These are phyloP conservation scores for Cheilosia impressa DNA, from an alignment of 2,888 invertebrate genomes.

Conservation along the genomic window DNA sequence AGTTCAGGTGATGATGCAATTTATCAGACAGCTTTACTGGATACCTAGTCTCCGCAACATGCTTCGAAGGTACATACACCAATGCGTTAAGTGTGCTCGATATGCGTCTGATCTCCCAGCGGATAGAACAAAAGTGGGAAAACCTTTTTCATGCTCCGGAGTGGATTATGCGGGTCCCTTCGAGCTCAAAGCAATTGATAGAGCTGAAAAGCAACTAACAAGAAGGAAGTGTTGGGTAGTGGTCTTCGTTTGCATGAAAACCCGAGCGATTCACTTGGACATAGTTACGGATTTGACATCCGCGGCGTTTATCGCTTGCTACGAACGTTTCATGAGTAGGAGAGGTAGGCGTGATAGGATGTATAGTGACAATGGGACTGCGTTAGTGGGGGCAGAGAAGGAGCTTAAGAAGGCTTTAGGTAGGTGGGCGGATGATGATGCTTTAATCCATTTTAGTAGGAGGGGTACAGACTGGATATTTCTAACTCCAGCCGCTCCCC, in stretches of 20 bases:
- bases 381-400: conserved; percentile 35
- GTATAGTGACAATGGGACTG: conserved; percentile 48
- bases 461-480: neutral
- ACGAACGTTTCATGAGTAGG: neutral
- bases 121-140: conserved; percentile 34
- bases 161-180: conserved; percentile 34
- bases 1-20: neutral
- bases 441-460: neutral
- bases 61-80: neutral
- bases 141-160: conserved; percentile 19
- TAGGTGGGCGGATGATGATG: neutral
- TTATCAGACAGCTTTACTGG: neutral
- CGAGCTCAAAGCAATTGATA: too few relatives aligned
- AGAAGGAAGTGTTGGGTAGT: too few relatives aligned
- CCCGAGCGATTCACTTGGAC: neutral
- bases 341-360: conserved; percentile 24
- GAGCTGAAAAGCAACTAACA: too few relatives aligned
- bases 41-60: neutral
- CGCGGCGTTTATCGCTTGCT: too few relatives aligned
- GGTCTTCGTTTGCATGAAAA: too few relatives aligned
- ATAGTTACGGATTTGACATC: conserved; percentile 7
- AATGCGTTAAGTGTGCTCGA: too few relatives aligned
- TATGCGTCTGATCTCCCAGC: conserved; percentile 16
- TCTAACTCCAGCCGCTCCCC: conserved; percentile 42
- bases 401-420: conserved; percentile 3